Percentiles rank a stretch among this genome's conserved stretches.
phyloP scores from a whole-genome alignment of 2,113 vertebrate genomes.

The Salvelinus alpinus region DNA sequence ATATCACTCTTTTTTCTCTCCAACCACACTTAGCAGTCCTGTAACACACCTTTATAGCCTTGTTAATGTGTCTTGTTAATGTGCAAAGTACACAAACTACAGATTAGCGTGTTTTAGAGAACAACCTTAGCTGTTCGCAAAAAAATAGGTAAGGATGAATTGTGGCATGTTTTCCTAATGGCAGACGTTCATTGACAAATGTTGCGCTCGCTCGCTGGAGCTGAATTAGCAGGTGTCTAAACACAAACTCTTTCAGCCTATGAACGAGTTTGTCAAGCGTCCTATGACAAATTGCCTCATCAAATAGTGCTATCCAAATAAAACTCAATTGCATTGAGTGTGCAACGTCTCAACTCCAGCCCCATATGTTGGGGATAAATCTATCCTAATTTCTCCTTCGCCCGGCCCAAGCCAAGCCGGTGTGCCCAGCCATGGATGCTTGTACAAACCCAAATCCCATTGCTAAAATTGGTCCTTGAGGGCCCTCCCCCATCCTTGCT shows the following conservation, averaged over 20 bases:
- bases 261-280: conserved; percentile 34
- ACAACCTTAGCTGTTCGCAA: too few species aligned
- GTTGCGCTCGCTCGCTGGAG: too few species aligned
- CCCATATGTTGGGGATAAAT: conserved; percentile 57
- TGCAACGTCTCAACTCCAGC: conserved; percentile 25
- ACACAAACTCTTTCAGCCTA: neutral
- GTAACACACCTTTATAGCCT: too few species aligned
- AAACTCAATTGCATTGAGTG: conserved; percentile 46
- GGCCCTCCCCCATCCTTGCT: conserved; percentile 32
- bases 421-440: conserved; percentile 57
- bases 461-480: conserved; percentile 61
- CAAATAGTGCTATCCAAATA: conserved; percentile 48
- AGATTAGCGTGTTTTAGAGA: too few species aligned
- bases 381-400: conserved; percentile 54
- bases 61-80: too few species aligned
- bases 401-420: conserved; percentile 35
- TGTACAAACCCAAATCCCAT: conserved; percentile 55
- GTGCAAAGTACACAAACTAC: too few species aligned
- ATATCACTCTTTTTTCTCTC: too few species aligned
- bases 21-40: too few species aligned
- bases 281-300: conserved; percentile 53
- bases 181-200: too few species aligned
- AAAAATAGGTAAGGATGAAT: too few species aligned
- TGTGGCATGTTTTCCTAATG: too few species aligned
- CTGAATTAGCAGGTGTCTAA: conserved; percentile 36